phyloP scores from a whole-genome alignment of 2,113 vertebrate species.

The Petrocephalus zakoni region DNA sequence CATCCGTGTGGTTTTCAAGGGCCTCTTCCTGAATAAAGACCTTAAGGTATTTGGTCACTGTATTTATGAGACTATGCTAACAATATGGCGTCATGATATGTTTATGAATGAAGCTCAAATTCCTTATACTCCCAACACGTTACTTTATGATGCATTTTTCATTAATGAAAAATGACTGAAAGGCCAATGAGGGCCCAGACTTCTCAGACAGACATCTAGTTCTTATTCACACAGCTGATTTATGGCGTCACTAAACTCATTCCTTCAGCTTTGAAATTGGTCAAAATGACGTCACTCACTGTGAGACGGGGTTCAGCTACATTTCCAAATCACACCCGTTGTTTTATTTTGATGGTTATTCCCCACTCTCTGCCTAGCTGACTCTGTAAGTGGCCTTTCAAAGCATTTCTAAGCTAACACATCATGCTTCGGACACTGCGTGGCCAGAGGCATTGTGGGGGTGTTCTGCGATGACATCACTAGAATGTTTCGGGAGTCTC shows the following conservation, averaged over 20 bases:
- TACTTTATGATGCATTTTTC: background rate
- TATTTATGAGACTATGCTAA: background rate
- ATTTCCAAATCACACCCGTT: background rate
- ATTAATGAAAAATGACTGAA: background rate
- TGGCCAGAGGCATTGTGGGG: constrained; percentile 30
- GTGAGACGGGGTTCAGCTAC: background rate
- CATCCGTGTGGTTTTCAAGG: constrained; percentile 28
- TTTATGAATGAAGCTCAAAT: background rate
- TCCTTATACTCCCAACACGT: background rate
- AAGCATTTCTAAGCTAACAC: background rate
- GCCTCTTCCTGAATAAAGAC: background rate
- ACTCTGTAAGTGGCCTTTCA: background rate
- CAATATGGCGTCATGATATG: background rate
- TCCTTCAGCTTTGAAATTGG: background rate
- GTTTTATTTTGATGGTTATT: background rate
- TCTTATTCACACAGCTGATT: background rate
- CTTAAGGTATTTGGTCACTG: background rate
- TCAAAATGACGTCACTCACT: background rate
- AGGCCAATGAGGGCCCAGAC: background rate
- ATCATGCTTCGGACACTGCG: constrained; percentile 28
- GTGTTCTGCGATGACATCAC: constrained; percentile 47
- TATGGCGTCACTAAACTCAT: background rate
- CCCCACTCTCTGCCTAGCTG: background rate
- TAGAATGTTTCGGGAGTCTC: constrained; percentile 42
- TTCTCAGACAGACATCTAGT: background rate